Percentiles rank a stretch among this genome's conserved stretches.
Evolutionary conservation across 2,113 vertebrate species (phyloP).

Genomic region (Scytalopus superciliaris): DNA sequence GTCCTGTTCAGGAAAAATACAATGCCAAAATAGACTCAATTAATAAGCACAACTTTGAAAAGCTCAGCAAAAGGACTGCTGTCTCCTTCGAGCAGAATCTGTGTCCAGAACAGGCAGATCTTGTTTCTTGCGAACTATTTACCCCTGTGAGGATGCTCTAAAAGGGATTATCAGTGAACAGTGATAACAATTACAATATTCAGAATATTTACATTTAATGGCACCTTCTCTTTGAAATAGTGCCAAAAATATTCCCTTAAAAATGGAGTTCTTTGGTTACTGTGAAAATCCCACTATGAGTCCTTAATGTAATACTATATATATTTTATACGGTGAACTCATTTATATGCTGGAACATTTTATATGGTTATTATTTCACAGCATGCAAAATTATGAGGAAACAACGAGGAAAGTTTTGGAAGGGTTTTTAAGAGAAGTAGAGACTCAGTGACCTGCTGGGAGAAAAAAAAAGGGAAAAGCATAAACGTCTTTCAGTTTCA

Average conservation of each 20-base stretch:
- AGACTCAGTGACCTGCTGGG: not conserved
- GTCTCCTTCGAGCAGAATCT: not conserved
- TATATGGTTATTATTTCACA: conserved; percentile 10
- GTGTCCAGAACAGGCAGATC: not conserved
- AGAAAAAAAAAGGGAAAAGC: not conserved
- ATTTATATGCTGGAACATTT: not conserved
- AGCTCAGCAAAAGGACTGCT: not conserved
- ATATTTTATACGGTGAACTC: not conserved
- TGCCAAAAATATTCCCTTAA: not conserved
- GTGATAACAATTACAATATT: not conserved
- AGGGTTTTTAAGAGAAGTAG: not conserved
- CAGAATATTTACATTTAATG: not conserved
- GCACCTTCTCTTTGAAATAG: not conserved
- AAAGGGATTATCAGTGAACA: not conserved
- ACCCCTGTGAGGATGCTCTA: not conserved
- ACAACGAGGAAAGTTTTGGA: not conserved
- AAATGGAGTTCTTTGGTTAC: not conserved
- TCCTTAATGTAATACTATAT: not conserved
- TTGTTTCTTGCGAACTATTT: not conserved
- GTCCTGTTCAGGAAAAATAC: not conserved
- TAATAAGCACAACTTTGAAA: not conserved
- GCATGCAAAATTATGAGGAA: not conserved
- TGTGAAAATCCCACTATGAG: not conserved
- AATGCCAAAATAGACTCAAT: not conserved
- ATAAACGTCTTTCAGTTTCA: not conserved